These are phyloP conservation scores for Sussaba pulchella DNA, from an alignment of 2,888 invertebrate species.

Conservation along the genomic window DNA sequence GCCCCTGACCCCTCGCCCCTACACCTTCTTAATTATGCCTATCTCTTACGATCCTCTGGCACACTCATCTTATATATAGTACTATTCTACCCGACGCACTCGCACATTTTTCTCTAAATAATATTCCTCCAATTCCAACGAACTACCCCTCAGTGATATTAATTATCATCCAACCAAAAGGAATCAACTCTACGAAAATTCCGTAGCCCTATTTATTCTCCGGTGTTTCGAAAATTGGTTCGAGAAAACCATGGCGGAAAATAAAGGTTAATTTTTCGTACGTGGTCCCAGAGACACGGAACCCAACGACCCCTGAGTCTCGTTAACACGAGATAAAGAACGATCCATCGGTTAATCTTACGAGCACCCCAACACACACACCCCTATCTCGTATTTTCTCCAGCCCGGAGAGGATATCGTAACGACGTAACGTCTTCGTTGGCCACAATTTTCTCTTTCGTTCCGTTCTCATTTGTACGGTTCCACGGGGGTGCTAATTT, in stretches of 20 bases:
- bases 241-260: slow-evolving; percentile 13
- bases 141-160: slow-evolving; percentile 29
- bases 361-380: slow-evolving; percentile 41
- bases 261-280: slow-evolving; percentile 59
- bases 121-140: slow-evolving; percentile 11
- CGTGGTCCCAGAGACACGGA: slow-evolving; percentile 55
- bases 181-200: neutral
- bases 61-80: slow-evolving; percentile 10
- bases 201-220: slow-evolving; percentile 27
- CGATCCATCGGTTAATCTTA: slow-evolving; percentile 76
- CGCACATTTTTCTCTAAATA: neutral
- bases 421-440: slow-evolving; percentile 36
- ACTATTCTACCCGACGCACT: slow-evolving; percentile 11
- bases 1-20: too few species aligned
- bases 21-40: slow-evolving; percentile 1
- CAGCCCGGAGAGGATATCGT: slow-evolving; percentile 7
- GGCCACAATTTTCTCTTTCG: slow-evolving; percentile 36
- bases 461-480: slow-evolving; percentile 53
- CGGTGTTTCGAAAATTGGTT: neutral
- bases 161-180: slow-evolving; percentile 34
- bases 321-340: slow-evolving; percentile 73
- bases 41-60: neutral
- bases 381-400: slow-evolving; percentile 29
- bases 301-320: slow-evolving; percentile 69
- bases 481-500: slow-evolving; percentile 78